A percentile compares a stretch with the other conserved stretches of the same genome.
Evolutionary conservation across 2,888 invertebrate species (phyloP).

Genomic region (Ernsta delagoae): DNA sequence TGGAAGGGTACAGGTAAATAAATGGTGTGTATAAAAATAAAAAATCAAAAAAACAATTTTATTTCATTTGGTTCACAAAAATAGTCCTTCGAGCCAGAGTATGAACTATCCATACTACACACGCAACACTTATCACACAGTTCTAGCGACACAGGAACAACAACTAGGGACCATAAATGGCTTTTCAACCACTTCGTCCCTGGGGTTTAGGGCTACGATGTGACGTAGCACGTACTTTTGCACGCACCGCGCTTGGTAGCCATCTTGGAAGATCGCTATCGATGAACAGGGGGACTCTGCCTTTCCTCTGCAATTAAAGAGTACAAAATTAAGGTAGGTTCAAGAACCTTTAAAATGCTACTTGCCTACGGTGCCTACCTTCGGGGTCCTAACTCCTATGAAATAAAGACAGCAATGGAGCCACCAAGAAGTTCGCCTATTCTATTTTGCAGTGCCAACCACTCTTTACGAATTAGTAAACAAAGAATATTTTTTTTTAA

Average conservation of each 20-base stretch:
- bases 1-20: no score
- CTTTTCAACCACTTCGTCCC: constrained; percentile 10
- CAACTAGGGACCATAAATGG: constrained; percentile 27
- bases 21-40: no score
- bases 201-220: constrained; percentile 79
- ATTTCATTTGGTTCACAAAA: constrained; percentile 1
- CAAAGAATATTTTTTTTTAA: no score
- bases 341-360: no score
- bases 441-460: no score
- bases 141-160: constrained; percentile 32
- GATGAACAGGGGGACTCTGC: constrained; percentile 75
- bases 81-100: constrained; percentile 10
- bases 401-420: no score
- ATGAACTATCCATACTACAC: neutral
- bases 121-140: constrained; percentile 24
- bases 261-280: constrained; percentile 72
- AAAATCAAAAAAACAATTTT: no score
- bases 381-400: no score
- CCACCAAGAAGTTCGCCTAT: no score
- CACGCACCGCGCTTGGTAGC: constrained; percentile 76
- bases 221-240: constrained; percentile 76
- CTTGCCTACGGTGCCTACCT: no score
- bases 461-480: no score
- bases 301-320: constrained; percentile 46
- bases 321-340: neutral